Evolutionary conservation across 2,888 invertebrate species (phyloP), one percentile per base, ranked within the genome.

Genomic region (Pseudococcus jackbeardsleyi): DNA sequence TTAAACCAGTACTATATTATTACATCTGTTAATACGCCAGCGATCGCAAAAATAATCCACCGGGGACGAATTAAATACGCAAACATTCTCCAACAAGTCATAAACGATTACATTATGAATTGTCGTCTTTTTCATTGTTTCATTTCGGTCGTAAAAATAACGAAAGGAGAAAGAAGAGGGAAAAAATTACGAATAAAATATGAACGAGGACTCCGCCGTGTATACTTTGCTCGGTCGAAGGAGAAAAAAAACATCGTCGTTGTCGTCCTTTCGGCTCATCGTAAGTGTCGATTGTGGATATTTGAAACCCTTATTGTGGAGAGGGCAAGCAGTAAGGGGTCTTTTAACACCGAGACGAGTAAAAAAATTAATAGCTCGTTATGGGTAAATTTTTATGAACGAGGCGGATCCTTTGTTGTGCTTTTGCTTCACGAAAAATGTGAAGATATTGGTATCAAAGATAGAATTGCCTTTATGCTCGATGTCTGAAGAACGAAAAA

Each of bases 1-100:
- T 77, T 77, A 77, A 77, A 77, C 26, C 77, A 39, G 77, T 39
- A 77, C 77, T 77, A 39, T 77, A 77, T 77, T 77, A 77, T 39
- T 77, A 77, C 77, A 77, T 77, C 77, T 77, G 77, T 77, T 77
- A 77, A 77, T 77, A 77, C 17, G 22, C 50, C 50, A 15, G 50
- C 64, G 39, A 77, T 77, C 77, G 77, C 77, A 12, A 33, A 77
- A 77, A 33, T 77, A 39, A 77, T 33, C 33, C 77, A 77, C 77
- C 17, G 39, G 77, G 39, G 77, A 77, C 77, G 33, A 77, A 77
- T 77, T 77, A 77, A 77, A 77, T 33, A 39, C 77, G 77, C 77
- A 33, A 77, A 77, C 77, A 39, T 77, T 77, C 77, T 39, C 33
- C 77, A 12, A 33, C 22, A 77, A 64, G 64, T 64, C 64, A 64